Percentiles rank a stretch among this genome's conserved stretches.
phyloP scores from a whole-genome alignment of 2,113 vertebrate species.

The Lagopus leucura region DNA sequence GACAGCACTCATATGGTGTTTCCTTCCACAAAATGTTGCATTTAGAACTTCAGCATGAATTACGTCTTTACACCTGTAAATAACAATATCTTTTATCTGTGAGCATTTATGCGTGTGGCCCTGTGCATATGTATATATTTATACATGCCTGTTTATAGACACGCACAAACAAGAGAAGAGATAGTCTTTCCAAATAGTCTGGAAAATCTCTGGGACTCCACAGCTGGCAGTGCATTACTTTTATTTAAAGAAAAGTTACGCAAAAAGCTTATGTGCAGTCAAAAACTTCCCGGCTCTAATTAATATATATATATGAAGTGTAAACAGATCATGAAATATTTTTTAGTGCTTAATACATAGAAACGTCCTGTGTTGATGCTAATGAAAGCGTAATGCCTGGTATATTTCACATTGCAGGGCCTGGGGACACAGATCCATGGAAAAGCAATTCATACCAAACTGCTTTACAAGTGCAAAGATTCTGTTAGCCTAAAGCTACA shows the following conservation, averaged over 20 bases:
- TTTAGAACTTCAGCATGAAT: neutral
- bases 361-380: slow-evolving; percentile 43
- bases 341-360: slow-evolving; percentile 55
- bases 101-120: neutral
- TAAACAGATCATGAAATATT: slow-evolving; percentile 62
- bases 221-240: slow-evolving; percentile 14
- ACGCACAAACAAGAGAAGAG: neutral
- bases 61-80: slow-evolving; percentile 34
- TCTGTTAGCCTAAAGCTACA: slow-evolving; percentile 70
- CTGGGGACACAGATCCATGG: slow-evolving; percentile 50
- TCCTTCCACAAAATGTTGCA: neutral
- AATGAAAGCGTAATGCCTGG: slow-evolving; percentile 65
- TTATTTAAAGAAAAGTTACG: slow-evolving; percentile 17
- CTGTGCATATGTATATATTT: slow-evolving; percentile 4
- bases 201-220: neutral
- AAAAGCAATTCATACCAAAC: slow-evolving; percentile 70
- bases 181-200: slow-evolving; percentile 37
- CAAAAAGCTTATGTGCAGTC: slow-evolving; percentile 33
- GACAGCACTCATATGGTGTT: neutral
- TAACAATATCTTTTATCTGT: neutral
- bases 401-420: slow-evolving; percentile 58
- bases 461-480: slow-evolving; percentile 72
- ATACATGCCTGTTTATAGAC: neutral
- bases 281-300: slow-evolving; percentile 48
- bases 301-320: slow-evolving; percentile 44